These are phyloP conservation scores for Bradypodion pumilum DNA, from an alignment of 2,797 vertebrate species.

Conservation along the genomic window DNA sequence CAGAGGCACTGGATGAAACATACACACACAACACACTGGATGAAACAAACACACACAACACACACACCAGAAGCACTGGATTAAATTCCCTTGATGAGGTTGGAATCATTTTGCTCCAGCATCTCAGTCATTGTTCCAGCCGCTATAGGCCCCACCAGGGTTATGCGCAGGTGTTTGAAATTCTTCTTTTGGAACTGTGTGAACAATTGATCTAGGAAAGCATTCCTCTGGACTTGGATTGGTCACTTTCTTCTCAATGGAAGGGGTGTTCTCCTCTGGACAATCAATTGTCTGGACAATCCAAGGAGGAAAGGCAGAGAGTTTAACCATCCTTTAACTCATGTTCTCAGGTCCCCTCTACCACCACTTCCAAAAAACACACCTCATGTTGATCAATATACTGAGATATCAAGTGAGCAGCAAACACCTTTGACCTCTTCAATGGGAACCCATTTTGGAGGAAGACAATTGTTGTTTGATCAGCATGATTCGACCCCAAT, in stretches of 20 bases:
- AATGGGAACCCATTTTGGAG: neutral
- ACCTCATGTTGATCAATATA: neutral
- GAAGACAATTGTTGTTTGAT: neutral
- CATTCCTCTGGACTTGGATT: neutral
- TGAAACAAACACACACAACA: too few relatives aligned
- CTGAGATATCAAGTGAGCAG: neutral
- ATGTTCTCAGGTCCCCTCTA: neutral
- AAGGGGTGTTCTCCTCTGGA: neutral
- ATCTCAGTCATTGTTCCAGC: too few relatives aligned
- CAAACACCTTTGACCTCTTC: neutral
- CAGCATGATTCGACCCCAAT: neutral
- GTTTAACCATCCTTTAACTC: neutral
- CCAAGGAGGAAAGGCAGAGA: neutral
- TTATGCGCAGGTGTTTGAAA: too few relatives aligned
- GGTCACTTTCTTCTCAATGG: neutral
- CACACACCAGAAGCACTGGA: too few relatives aligned
- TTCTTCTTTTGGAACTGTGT: neutral
- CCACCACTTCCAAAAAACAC: too few relatives aligned
- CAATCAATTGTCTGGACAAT: neutral
- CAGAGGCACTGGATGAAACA: too few relatives aligned
- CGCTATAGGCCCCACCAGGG: too few relatives aligned
- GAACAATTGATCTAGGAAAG: neutral
- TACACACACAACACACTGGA: too few relatives aligned
- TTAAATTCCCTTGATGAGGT: too few relatives aligned
- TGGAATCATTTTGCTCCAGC: neutral